A percentile compares a stretch with the other conserved stretches of the same genome.
Evolutionary conservation across 2,888 invertebrate genomes (phyloP).

Genomic region (Tenthredo mesomela): DNA sequence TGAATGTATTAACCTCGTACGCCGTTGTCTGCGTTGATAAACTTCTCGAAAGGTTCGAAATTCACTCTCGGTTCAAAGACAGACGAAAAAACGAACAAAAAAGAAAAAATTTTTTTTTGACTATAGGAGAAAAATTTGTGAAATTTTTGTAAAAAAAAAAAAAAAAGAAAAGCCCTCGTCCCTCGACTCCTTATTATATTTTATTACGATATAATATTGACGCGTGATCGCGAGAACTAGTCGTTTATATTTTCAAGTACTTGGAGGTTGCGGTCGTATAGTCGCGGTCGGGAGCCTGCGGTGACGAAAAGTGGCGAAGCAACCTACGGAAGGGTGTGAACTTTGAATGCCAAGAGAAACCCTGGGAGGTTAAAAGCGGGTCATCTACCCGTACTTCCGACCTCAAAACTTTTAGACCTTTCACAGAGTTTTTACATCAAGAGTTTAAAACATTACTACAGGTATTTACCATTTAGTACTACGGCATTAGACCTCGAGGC

Average conservation of each 20-base stretch:
- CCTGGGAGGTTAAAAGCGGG: constrained; percentile 34
- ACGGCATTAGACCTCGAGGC: background rate
- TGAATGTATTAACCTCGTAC: constrained; percentile 7
- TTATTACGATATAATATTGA: background rate
- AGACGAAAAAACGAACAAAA: background rate
- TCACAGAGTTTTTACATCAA: background rate
- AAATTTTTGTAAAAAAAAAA: no score
- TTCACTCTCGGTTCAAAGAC: background rate
- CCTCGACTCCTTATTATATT: background rate
- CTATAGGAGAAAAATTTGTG: no score
- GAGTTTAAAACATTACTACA: constrained; percentile 27
- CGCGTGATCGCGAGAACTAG: background rate
- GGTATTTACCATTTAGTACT: constrained; percentile 16
- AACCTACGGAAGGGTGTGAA: constrained; percentile 26
- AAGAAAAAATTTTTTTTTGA: no score
- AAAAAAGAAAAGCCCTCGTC: no score
- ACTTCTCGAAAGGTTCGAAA: background rate
- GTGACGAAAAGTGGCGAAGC: constrained; percentile 39
- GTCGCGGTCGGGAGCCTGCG: background rate
- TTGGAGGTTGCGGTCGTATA: constrained; percentile 12
- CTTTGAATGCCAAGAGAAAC: constrained; percentile 30
- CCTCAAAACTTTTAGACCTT: background rate
- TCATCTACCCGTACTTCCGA: constrained; percentile 34
- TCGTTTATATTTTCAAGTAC: constrained; percentile 29
- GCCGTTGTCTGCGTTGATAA: background rate